These are phyloP conservation scores for Lampropteryx suffumata DNA, from an alignment of 2,888 invertebrate genomes.

Conservation along the genomic window DNA sequence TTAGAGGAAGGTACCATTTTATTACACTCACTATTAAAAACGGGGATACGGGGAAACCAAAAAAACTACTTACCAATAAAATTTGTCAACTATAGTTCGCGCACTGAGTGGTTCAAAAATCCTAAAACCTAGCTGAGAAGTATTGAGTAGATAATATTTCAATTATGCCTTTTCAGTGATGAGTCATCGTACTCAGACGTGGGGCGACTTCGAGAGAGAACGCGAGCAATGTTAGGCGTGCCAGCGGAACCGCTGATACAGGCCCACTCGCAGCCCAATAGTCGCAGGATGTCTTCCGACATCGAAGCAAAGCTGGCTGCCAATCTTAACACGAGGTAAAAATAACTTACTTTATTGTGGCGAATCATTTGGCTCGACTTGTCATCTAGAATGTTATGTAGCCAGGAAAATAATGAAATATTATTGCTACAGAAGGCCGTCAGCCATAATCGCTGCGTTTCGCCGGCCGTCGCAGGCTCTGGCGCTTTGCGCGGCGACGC, in stretches of 20 bases:
- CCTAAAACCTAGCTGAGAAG: too few relatives aligned
- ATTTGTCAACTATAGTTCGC: too few relatives aligned
- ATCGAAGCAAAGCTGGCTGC: slow-evolving; percentile 68
- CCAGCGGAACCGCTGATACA: slow-evolving; percentile 57
- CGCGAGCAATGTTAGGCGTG: slow-evolving; percentile 64
- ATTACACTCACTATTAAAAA: too few relatives aligned
- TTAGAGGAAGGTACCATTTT: too few relatives aligned
- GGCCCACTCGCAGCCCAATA: slow-evolving; percentile 66
- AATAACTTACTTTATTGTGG: too few relatives aligned
- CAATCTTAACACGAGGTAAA: slow-evolving; percentile 73
- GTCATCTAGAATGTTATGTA: too few relatives aligned
- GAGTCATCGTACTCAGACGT: slow-evolving; percentile 76
- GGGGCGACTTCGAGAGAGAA: slow-evolving; percentile 66
- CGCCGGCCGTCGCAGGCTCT: slow-evolving; percentile 84
- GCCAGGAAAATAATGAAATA: too few relatives aligned
- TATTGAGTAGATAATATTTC: too few relatives aligned
- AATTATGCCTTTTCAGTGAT: slow-evolving; percentile 48
- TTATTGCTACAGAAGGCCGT: slow-evolving; percentile 75
- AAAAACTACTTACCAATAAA: too few relatives aligned
- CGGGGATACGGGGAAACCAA: too few relatives aligned
- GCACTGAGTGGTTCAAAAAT: too few relatives aligned
- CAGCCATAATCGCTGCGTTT: slow-evolving; percentile 85
- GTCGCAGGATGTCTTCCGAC: slow-evolving; percentile 71
- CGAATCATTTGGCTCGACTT: too few relatives aligned
- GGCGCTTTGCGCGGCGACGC: slow-evolving; percentile 81